Base-by-base conservation (phyloP, 2,797 vertebrate species). In the Smutsia gigantea region DNA sequence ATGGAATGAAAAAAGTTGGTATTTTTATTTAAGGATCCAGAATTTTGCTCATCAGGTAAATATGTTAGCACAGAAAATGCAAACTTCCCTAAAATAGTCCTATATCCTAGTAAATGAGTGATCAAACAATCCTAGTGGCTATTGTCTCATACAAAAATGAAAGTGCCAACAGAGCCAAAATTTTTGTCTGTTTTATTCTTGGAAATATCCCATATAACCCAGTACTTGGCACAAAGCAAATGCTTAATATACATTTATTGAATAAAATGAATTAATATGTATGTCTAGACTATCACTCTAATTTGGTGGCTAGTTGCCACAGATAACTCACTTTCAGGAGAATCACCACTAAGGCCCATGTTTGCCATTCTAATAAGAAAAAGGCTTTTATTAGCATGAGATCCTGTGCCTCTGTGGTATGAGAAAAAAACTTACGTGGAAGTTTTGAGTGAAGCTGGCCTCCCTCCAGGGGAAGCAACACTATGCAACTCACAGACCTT, bases 31-130 rank as follows among this genome's bases (percentile, higher is more conserved):
- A 83, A 96, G 37, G 42, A 83, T 27, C 5, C 23, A 78, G 46
- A 86, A 42, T 57, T 92, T 75, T 93, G 84, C 9, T 93, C 5
- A 83, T 92, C 27, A 55, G 31, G 29, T 42, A 87, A 97, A 66
- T 34, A 42, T 49, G 27, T 63, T 79, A 57, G 46, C 34, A 5
- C 34, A 69, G 11, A 82, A 77, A 91, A 87, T 57, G 17, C 25
- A 81, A 79, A 42, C 59, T 92, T 86, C 27, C 46, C 23, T 51
- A 17, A 77, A 90, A 21, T 21, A 46, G 59, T 82, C 64, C 63
- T 75, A 25, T 51, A 29, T 53, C 2, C 21, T 34, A 42, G 51
- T 94, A 82, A 77, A 68, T 29, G 25, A 93, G 21, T 63, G 86
- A 95, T 93, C 49, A 78, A 81, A 90, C 55, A 29, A 1, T 6